Percentiles rank a stretch among this genome's conserved stretches.
Evolutionary conservation across 2,113 vertebrate genomes (phyloP).

Genomic region (Eretmochelys imbricata): DNA sequence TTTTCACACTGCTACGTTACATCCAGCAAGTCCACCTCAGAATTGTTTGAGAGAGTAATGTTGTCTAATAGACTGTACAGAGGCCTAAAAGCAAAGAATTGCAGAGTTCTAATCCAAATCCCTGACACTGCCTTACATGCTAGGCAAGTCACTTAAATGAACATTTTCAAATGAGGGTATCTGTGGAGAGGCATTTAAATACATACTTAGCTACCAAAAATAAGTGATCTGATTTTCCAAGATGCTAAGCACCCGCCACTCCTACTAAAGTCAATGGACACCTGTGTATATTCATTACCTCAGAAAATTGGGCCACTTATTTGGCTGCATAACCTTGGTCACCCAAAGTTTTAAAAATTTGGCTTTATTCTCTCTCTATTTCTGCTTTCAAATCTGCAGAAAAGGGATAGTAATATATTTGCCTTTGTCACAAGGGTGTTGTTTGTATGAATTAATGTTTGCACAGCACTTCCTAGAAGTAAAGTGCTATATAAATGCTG

Average conservation of each 20-base stretch:
- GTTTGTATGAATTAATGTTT: background rate
- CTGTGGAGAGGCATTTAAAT: background rate
- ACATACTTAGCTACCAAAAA: background rate
- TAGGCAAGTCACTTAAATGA: background rate
- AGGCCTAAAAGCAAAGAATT: background rate
- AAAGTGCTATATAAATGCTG: background rate
- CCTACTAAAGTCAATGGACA: background rate
- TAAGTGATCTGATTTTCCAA: background rate
- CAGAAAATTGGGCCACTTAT: background rate
- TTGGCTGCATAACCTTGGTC: background rate
- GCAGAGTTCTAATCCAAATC: background rate
- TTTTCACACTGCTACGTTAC: background rate
- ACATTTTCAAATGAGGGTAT: background rate
- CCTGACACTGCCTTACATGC: background rate
- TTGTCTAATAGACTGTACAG: background rate
- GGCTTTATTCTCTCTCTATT: background rate
- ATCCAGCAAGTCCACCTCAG: background rate
- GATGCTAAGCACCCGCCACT: background rate
- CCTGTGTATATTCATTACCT: background rate
- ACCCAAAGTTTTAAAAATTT: background rate
- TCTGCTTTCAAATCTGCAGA: background rate
- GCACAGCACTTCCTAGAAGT: background rate
- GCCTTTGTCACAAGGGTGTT: background rate
- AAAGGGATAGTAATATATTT: background rate
- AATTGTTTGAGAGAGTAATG: background rate